These are phyloP conservation scores for Cirrhinus mrigala DNA, from an alignment of 2,797 vertebrate species.

Conservation along the genomic window DNA sequence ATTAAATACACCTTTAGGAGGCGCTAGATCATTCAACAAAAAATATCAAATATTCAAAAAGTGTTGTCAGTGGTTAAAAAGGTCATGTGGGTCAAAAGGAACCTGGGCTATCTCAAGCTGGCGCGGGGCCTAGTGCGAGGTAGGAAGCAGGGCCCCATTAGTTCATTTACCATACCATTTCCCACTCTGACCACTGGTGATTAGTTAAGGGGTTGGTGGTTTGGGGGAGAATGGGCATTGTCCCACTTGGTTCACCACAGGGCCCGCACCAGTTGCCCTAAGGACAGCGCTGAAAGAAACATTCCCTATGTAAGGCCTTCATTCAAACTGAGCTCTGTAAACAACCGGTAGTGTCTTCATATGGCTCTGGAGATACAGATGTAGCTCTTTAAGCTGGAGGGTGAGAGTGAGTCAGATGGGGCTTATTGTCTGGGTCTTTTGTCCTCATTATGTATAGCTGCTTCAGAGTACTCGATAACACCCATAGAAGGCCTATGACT, in stretches of 20 bases:
- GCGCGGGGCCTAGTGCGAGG: too few relatives aligned
- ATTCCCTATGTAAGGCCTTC: not conserved
- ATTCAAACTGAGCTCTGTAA: not conserved
- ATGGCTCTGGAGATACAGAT: not conserved
- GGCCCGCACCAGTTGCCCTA: too few relatives aligned
- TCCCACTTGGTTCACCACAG: too few relatives aligned
- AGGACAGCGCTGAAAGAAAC: too few relatives aligned
- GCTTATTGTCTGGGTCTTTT: slow-evolving; percentile 4
- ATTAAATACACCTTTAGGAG: not conserved
- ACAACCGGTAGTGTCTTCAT: not conserved
- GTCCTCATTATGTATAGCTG: not conserved
- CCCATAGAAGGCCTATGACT: not conserved
- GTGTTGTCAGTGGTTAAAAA: not conserved
- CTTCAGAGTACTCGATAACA: slow-evolving; percentile 5
- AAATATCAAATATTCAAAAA: not conserved
- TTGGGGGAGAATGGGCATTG: too few relatives aligned
- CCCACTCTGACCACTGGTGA: too few relatives aligned
- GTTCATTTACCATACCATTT: too few relatives aligned
- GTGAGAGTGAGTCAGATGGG: not conserved
- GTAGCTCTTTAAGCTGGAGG: not conserved
- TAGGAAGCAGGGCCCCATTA: too few relatives aligned
- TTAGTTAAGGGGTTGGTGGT: too few relatives aligned
- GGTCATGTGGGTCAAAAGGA: not conserved
- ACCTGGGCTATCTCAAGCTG: too few relatives aligned
- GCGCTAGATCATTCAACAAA: not conserved